These are phyloP conservation scores for Rhinopithecus roxellana DNA, from an alignment of 2,113 vertebrate genomes.

Conservation along the genomic window DNA sequence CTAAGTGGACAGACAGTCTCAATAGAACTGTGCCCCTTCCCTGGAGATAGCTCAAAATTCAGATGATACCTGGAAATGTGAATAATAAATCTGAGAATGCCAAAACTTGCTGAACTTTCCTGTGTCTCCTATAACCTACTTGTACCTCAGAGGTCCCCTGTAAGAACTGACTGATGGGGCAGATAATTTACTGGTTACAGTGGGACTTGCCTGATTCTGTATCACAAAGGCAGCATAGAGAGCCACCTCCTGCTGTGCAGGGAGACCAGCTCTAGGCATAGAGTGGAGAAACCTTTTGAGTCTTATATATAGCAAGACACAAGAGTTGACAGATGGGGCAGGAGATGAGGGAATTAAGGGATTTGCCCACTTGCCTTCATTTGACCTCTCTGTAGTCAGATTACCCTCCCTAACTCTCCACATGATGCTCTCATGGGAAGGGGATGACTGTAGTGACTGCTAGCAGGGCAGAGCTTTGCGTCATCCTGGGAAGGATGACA, in stretches of 20 bases:
- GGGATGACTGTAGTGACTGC: constrained; percentile 20
- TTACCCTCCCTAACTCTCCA: not conserved
- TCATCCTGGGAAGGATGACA: not conserved
- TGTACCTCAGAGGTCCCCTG: not conserved
- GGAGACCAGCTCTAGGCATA: not conserved
- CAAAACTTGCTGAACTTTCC: not conserved
- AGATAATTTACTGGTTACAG: not conserved
- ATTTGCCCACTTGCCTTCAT: constrained; percentile 41
- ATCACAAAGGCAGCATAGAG: not conserved
- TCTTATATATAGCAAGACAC: not conserved
- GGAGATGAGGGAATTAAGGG: constrained; percentile 49
- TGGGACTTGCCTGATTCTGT: not conserved
- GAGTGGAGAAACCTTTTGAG: not conserved
- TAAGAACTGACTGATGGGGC: not conserved
- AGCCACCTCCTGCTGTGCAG: not conserved
- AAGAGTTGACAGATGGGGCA: not conserved
- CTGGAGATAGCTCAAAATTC: not conserved
- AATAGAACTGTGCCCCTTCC: not conserved
- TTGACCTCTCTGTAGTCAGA: constrained; percentile 32
- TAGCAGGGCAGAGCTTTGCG: not conserved
- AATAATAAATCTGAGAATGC: not conserved
- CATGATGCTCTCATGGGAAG: not conserved
- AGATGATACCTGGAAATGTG: not conserved
- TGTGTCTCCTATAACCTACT: not conserved
- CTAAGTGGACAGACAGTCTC: not conserved